Evolutionary conservation across 2,888 invertebrate genomes (phyloP).

Genomic region (Anthophora plumipes): DNA sequence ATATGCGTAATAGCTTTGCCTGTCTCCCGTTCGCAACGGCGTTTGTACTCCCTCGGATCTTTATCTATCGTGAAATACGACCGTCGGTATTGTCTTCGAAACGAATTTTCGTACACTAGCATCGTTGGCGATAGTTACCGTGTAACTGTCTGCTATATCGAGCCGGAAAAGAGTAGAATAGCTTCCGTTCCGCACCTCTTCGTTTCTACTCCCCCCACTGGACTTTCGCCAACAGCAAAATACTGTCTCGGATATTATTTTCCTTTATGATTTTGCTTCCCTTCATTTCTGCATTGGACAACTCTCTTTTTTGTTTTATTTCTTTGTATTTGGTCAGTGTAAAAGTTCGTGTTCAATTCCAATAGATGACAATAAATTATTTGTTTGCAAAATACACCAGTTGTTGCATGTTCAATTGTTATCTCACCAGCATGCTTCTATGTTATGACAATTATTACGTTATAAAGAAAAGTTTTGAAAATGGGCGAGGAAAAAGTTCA

Average conservation of each 20-base stretch:
- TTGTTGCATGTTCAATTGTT: no score
- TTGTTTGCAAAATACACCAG: no score
- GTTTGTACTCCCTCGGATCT: slow-evolving; percentile 18
- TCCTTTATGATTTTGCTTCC: not conserved
- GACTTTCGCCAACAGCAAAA: slow-evolving; percentile 18
- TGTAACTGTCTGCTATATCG: slow-evolving; percentile 24
- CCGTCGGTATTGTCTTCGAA: slow-evolving; percentile 36
- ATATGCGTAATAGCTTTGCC: slow-evolving; percentile 19
- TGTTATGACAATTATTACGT: no score
- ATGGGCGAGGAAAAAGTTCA: no score
- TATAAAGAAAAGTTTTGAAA: no score
- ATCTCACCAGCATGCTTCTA: no score
- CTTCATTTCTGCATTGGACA: not conserved
- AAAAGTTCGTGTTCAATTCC: no score
- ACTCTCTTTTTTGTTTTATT: not conserved
- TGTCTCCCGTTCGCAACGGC: not conserved
- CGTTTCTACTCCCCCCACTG: not conserved
- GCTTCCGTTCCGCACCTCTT: slow-evolving; percentile 19
- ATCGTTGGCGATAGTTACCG: slow-evolving; percentile 16
- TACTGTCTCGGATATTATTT: slow-evolving; percentile 19
- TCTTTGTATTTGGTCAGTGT: no score
- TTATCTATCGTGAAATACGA: slow-evolving; percentile 52
- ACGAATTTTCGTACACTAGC: slow-evolving; percentile 28
- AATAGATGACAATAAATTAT: no score
- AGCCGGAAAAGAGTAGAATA: slow-evolving; percentile 9